Evolutionary conservation across 2,888 invertebrate genomes (phyloP).

Genomic region (Blera fallax): DNA sequence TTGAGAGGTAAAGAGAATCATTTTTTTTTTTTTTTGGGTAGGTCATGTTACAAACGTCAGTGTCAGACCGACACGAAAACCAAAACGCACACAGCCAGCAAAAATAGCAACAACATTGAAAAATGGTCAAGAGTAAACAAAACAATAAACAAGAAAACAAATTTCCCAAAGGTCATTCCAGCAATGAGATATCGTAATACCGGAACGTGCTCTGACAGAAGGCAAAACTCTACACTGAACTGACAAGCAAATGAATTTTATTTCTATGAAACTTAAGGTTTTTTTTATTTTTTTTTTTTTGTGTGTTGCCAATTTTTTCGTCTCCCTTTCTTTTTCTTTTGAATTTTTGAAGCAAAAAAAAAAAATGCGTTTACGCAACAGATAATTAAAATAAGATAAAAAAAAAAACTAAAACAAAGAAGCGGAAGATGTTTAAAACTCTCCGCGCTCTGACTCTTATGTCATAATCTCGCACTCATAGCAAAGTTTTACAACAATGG

Average conservation of each 20-base stretch:
- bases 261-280: neutral
- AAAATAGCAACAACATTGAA: slow-evolving; percentile 63
- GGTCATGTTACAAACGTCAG: slow-evolving; percentile 68
- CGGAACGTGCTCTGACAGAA: slow-evolving; percentile 69
- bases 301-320: slow-evolving; percentile 46
- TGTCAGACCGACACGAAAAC: slow-evolving; percentile 43
- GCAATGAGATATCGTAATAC: slow-evolving; percentile 61
- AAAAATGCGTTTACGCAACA: slow-evolving; percentile 62
- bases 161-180: slow-evolving; percentile 68
- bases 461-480: slow-evolving; percentile 62
- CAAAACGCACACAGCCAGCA: slow-evolving; percentile 28
- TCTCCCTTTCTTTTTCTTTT: slow-evolving; percentile 20
- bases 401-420: slow-evolving; percentile 36
- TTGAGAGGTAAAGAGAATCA: neutral
- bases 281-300: neutral
- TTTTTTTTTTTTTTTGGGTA: slow-evolving; percentile 39
- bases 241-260: slow-evolving; percentile 20
- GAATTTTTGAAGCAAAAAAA: neutral
- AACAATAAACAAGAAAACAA: slow-evolving; percentile 65
- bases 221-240: slow-evolving; percentile 50
- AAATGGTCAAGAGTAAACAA: slow-evolving; percentile 69
- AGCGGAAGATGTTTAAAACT: slow-evolving; percentile 53
- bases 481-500: slow-evolving; percentile 37
- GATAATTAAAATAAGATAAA: slow-evolving; percentile 19
- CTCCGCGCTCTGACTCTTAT: slow-evolving; percentile 46